A percentile compares a stretch with the other conserved stretches of the same genome.
These are phyloP conservation scores for Diplodus puntazzo DNA, from an alignment of 2,797 vertebrate genomes.

Conservation along the genomic window DNA sequence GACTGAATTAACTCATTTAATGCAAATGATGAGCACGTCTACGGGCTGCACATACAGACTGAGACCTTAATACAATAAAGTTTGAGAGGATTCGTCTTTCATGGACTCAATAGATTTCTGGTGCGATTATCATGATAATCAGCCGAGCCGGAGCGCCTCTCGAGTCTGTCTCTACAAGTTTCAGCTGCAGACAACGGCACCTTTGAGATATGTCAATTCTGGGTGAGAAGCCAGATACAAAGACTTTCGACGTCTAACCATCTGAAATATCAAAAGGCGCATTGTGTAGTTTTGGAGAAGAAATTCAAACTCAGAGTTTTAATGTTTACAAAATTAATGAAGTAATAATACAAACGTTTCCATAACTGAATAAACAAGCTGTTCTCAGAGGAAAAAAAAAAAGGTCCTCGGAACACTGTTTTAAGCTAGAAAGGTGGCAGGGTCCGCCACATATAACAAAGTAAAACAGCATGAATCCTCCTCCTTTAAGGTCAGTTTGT, in stretches of 20 bases:
- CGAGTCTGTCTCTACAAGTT: constrained; percentile 54
- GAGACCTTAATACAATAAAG: constrained; percentile 53
- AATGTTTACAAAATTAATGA: no score
- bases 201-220: constrained; percentile 34
- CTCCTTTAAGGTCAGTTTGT: not conserved
- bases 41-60: constrained; percentile 41
- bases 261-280: not conserved
- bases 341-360: no score
- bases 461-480: no score
- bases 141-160: constrained; percentile 63
- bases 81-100: constrained; percentile 65
- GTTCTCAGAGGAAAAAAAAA: no score
- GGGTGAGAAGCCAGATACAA: constrained; percentile 27
- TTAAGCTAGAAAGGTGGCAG: no score
- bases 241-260: constrained; percentile 3
- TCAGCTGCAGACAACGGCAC: constrained; percentile 50
- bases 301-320: no score
- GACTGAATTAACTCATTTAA: constrained; percentile 60
- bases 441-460: no score
- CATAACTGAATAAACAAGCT: no score
- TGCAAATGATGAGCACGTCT: constrained; percentile 63
- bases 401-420: no score
- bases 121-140: constrained; percentile 81
- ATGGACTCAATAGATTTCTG: constrained; percentile 73
- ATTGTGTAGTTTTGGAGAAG: no score